A percentile compares a stretch with the other conserved stretches of the same genome.
These are phyloP conservation scores for Megalopta genalis DNA, from an alignment of 1,140 invertebrate species.

Conservation along the genomic window DNA sequence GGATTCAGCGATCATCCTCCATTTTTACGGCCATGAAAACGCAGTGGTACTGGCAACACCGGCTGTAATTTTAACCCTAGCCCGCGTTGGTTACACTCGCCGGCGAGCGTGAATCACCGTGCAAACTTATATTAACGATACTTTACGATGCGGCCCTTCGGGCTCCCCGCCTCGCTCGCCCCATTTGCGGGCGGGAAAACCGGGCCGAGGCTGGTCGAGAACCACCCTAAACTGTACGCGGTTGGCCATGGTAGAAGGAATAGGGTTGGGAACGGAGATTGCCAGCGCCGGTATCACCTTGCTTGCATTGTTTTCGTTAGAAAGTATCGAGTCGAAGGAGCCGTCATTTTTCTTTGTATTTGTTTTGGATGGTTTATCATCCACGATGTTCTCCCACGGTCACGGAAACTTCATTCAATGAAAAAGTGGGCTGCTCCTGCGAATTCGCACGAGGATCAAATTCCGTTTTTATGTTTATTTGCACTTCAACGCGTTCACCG, in stretches of 20 bases:
- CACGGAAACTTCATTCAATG: neutral
- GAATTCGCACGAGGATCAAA: neutral
- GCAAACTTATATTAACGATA: constrained; percentile 70
- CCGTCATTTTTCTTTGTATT: neutral
- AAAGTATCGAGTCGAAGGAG: neutral
- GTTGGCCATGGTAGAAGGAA: neutral
- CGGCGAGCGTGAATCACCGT: constrained; percentile 62
- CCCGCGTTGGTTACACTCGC: constrained; percentile 23
- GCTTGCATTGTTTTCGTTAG: neutral
- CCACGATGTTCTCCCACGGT: neutral
- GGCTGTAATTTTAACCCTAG: constrained; percentile 24
- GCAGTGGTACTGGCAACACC: neutral
- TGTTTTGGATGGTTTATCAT: neutral
- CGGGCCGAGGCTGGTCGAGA: constrained; percentile 19
- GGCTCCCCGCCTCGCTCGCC: constrained; percentile 6
- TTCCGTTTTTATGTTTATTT: neutral
- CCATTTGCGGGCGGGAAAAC: constrained; percentile 36
- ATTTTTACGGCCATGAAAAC: constrained; percentile 27
- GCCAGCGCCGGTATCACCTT: constrained; percentile 23
- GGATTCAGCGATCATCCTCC: constrained; percentile 41
- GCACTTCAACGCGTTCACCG: no score
- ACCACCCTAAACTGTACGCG: constrained; percentile 22
- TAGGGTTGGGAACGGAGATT: constrained; percentile 11
- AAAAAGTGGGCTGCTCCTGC: no score
- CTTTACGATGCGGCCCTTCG: constrained; percentile 51